These are phyloP conservation scores for Bettongia penicillata DNA, from an alignment of 2,113 vertebrate species.

Conservation along the genomic window DNA sequence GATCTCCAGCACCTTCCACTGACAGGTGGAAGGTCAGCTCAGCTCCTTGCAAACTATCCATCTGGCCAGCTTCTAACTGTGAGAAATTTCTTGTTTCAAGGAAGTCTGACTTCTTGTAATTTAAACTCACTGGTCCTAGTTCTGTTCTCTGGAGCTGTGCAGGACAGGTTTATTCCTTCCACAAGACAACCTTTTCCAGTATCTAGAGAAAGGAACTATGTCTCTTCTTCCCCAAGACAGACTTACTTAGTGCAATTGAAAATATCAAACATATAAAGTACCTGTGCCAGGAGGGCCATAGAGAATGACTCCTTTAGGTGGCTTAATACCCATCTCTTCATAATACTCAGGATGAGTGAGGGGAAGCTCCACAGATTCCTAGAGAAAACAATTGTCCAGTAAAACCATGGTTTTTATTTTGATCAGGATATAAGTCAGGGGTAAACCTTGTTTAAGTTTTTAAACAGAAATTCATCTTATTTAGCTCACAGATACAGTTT, in stretches of 20 bases:
- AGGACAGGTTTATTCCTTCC: background rate
- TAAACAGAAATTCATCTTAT: background rate
- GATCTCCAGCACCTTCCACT: background rate
- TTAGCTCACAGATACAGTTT: background rate
- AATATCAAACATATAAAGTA: slow-evolving; percentile 61
- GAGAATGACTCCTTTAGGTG: slow-evolving; percentile 98
- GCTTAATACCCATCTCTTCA: slow-evolving; percentile 99
- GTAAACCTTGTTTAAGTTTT: background rate
- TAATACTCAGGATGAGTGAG: slow-evolving; percentile 99
- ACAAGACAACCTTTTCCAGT: background rate
- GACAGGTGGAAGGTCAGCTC: rapidly evolving
- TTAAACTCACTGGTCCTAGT: background rate
- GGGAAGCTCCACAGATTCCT: slow-evolving; percentile 99
- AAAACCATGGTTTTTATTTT: background rate
- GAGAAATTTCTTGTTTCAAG: background rate
- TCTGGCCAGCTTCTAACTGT: background rate
- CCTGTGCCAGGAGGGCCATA: slow-evolving; percentile 98
- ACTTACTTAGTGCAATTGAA: background rate
- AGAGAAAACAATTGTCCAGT: slow-evolving; percentile 42
- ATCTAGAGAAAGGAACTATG: background rate
- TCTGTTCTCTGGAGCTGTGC: background rate
- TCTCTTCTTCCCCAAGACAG: background rate
- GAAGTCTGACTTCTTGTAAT: background rate
- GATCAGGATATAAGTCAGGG: background rate
- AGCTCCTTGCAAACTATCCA: background rate